Evolutionary conservation across 2,113 vertebrate species (phyloP).

Genomic region (Mus musculus): DNA sequence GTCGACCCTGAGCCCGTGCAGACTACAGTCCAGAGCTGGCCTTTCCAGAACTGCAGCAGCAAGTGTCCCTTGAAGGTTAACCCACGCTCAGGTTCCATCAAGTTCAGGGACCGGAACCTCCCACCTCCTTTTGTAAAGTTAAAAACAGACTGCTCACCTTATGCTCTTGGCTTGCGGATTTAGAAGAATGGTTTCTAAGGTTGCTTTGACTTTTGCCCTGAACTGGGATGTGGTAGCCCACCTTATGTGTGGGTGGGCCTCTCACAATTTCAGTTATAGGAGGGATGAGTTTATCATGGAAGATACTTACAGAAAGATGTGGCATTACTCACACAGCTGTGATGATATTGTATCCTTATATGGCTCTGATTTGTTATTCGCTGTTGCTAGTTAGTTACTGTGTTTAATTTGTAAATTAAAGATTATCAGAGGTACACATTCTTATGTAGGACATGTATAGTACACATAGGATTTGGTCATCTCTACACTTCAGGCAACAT

Average conservation of each 20-base stretch:
- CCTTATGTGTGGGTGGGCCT: neutral
- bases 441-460: neutral
- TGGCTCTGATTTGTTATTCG: neutral
- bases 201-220: neutral
- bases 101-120: neutral
- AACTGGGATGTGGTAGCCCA: neutral
- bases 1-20: neutral
- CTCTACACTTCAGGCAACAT: neutral
- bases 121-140: neutral
- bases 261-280: neutral
- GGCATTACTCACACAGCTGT: neutral
- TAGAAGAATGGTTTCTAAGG: slow-evolving; percentile 16
- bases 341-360: neutral
- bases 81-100: neutral
- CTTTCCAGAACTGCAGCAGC: neutral
- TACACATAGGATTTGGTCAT: neutral
- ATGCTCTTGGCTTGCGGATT: neutral
- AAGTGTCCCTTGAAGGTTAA: neutral
- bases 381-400: neutral
- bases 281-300: neutral
- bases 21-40: neutral
- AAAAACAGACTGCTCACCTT: neutral
- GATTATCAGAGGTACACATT: neutral
- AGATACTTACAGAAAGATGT: neutral
- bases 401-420: neutral